A percentile compares a stretch with the other conserved stretches of the same genome.
phyloP scores from a whole-genome alignment of 2,888 invertebrate species.

The Steinernema scapterisci region DNA sequence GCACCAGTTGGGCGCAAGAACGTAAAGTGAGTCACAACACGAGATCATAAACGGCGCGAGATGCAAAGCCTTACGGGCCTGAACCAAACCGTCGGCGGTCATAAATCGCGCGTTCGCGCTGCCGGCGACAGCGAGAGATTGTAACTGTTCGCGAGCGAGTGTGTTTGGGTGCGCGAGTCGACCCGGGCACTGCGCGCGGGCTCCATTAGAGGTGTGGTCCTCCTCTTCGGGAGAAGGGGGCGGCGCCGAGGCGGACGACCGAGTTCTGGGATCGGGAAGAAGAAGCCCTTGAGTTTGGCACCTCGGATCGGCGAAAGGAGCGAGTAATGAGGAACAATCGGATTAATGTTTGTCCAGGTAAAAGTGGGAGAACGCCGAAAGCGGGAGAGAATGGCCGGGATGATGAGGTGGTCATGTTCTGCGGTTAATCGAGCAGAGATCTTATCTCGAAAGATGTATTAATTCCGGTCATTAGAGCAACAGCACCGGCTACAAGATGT shows the following conservation, averaged over 20 bases:
- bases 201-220: constrained; percentile 33
- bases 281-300: not conserved
- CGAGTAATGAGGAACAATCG: not conserved
- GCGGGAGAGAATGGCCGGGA: not conserved
- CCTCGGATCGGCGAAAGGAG: not conserved
- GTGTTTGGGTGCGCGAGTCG: constrained; percentile 32
- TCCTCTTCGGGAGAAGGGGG: not conserved
- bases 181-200: constrained; percentile 19
- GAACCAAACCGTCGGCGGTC: not conserved
- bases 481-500: constrained; percentile 24
- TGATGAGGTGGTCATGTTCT: constrained; percentile 5
- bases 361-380: not conserved
- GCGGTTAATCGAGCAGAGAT: not conserved
- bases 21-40: not conserved
- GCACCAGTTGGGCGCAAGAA: not conserved
- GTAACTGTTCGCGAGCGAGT: constrained; percentile 14
- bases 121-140: constrained; percentile 5
- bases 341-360: not conserved
- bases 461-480: constrained; percentile 29
- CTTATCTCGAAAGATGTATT: constrained; percentile 26
- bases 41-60: constrained; percentile 17
- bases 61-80: constrained; percentile 16
- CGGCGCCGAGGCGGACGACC: not conserved
- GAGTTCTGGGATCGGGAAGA: too few relatives aligned
- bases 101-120: constrained; percentile 20